Evolutionary conservation across 1,140 invertebrate species (phyloP), one percentile per base, ranked within the genome.

Genomic region (Hyles vespertilio): DNA sequence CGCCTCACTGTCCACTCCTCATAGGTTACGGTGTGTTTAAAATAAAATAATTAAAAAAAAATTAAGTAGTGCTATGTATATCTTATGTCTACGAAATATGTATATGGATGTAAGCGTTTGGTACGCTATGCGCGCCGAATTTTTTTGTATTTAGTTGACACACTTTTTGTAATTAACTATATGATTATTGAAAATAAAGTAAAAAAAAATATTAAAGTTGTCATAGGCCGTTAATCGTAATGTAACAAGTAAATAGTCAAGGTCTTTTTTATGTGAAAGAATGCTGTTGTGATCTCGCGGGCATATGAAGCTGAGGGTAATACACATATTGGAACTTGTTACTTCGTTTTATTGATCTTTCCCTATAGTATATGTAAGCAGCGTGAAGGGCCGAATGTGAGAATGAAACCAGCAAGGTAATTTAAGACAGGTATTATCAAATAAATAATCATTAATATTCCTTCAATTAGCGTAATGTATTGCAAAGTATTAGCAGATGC

Each of bases 101-200:
- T 87, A 87, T 84, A 80, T 87, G 72, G 73, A 78, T 81, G 76
- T 85, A 82, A 82, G 84, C 70, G 71, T 79, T 79, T 77, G 80
- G 80, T 77, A 63, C 84, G 84, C 84, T 82, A 81, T 86, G 84
- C 83, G 83, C 75, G 75, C 76, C 73, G 73, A 63, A 76, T 52
- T 71, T 72, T 79, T 79, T 83, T 85, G 74, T 88, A 86, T 88
- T 88, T 88, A 88, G 85, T 88, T 88, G 80, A 83, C 77, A 77
- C 72, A 85, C 76, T 78, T 81, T 82, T 86, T 88, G 85, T 88
- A 88, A 88, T 88, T 87, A 87, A 75, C 79, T 75, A 77, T 76
- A 33, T 32, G 32, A 84, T 82, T 77, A 78, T 71, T 74, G 65
- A 78, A 73, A 74, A 74, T 66, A 59, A 48, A 48, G 6, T 67